A percentile compares a stretch with the other conserved stretches of the same genome.
Evolutionary conservation across 2,797 vertebrate genomes (phyloP).

Genomic region (Dermochelys coriacea): DNA sequence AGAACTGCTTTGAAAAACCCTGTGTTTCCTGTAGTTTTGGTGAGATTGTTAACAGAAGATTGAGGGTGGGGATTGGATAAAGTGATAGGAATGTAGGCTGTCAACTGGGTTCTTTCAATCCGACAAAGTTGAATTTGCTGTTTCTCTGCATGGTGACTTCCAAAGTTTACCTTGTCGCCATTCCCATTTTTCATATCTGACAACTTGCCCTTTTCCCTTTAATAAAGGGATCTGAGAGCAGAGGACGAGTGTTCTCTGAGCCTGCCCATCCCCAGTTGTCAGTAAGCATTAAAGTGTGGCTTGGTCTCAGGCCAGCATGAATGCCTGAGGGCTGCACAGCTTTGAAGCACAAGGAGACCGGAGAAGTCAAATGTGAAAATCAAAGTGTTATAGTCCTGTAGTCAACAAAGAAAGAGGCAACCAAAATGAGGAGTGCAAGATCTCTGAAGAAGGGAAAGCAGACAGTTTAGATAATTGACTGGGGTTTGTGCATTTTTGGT

Average conservation of each 20-base stretch:
- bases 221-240: slow-evolving; percentile 27
- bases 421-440: slow-evolving; percentile 28
- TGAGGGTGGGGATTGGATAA: slow-evolving; percentile 18
- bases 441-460: slow-evolving; percentile 7
- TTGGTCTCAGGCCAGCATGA: slow-evolving; percentile 50
- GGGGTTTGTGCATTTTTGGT: not conserved
- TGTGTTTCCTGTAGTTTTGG: slow-evolving; percentile 21
- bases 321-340: slow-evolving; percentile 50
- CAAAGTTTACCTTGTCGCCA: not conserved
- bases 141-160: slow-evolving; percentile 53
- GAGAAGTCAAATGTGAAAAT: slow-evolving; percentile 67
- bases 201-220: slow-evolving; percentile 47
- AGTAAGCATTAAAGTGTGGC: slow-evolving; percentile 28
- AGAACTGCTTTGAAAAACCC: slow-evolving; percentile 18
- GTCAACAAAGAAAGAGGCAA: slow-evolving; percentile 34
- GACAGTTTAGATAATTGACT: not conserved
- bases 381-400: slow-evolving; percentile 42
- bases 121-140: slow-evolving; percentile 26
- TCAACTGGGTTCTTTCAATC: slow-evolving; percentile 41
- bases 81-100: not conserved
- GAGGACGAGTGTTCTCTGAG: not conserved
- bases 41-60: slow-evolving; percentile 33
- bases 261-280: slow-evolving; percentile 9
- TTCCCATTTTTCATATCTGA: slow-evolving; percentile 36
- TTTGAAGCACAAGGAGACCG: slow-evolving; percentile 39